Percentiles rank a stretch among this genome's conserved stretches.
These are phyloP conservation scores for Bucorvus abyssinicus DNA, from an alignment of 2,797 vertebrate species.

Conservation along the genomic window DNA sequence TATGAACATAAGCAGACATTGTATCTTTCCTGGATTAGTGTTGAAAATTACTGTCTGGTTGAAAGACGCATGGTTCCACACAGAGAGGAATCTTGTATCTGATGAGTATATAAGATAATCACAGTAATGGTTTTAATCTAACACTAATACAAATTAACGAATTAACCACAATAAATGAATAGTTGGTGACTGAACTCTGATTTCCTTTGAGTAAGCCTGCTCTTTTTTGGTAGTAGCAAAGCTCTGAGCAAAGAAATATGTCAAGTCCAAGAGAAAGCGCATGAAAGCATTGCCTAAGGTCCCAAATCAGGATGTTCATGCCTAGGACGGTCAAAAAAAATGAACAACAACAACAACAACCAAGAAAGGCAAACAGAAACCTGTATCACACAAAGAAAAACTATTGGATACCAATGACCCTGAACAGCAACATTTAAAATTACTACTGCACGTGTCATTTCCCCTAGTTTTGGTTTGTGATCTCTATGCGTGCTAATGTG, in stretches of 20 bases:
- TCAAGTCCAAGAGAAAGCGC: constrained; percentile 58
- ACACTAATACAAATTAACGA: not conserved
- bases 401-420: not conserved
- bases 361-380: not conserved
- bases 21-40: not conserved
- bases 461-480: not conserved
- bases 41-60: not conserved
- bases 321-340: not conserved
- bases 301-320: constrained; percentile 43
- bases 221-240: constrained; percentile 53
- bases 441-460: not conserved
- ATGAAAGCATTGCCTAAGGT: constrained; percentile 44
- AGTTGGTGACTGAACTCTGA: not conserved
- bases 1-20: not conserved
- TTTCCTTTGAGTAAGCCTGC: not conserved
- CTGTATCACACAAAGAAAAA: not conserved
- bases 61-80: not conserved
- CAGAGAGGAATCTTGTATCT: not conserved
- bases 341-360: not conserved
- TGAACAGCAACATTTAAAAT: not conserved
- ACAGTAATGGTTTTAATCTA: not conserved
- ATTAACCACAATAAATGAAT: not conserved
- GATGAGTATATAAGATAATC: not conserved
- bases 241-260: constrained; percentile 33
- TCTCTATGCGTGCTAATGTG: not conserved